Evolutionary conservation across 1,140 invertebrate species (phyloP).

Genomic region (Arctopsyche grandis): DNA sequence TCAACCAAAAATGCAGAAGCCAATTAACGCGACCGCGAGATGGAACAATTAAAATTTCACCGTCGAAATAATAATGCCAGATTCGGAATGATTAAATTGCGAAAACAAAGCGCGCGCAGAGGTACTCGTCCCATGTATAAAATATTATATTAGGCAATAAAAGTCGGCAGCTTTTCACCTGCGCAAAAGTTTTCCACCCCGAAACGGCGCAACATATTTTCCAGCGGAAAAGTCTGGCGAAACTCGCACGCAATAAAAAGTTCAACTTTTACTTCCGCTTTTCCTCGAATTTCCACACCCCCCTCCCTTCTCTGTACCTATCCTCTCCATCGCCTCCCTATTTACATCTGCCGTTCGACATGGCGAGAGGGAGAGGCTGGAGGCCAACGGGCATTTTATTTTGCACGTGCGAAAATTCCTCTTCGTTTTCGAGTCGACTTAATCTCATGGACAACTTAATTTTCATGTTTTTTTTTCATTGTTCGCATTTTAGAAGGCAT

Average conservation of each 20-base stretch:
- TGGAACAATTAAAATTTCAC: conserved; percentile 47
- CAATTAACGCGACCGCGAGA: conserved; percentile 43
- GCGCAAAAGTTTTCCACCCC: conserved; percentile 3
- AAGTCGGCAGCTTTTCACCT: conserved; percentile 11
- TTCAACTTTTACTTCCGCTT: conserved; percentile 14
- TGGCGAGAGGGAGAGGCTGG: too few relatives aligned
- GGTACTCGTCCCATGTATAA: too few relatives aligned
- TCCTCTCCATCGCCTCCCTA: too few relatives aligned
- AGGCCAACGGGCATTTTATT: too few relatives aligned
- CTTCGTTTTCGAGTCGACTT: not conserved
- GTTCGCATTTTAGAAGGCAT: not conserved
- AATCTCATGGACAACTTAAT: not conserved
- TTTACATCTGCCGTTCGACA: too few relatives aligned
- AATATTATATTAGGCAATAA: conserved; percentile 1
- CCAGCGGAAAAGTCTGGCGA: conserved; percentile 9
- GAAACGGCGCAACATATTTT: not conserved
- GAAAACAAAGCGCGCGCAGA: not conserved
- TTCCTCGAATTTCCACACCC: not conserved
- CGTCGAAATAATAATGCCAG: not conserved
- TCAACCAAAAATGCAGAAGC: conserved; percentile 43
- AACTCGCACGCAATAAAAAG: conserved; percentile 19
- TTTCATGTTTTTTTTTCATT: not conserved
- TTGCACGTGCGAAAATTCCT: not conserved
- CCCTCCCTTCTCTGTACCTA: not conserved
- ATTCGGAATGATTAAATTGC: not conserved